A percentile compares a stretch with the other conserved stretches of the same genome.
Conservation (phyloP, 2,113 vertebrate genomes). For the Myodes glareolus region DNA sequence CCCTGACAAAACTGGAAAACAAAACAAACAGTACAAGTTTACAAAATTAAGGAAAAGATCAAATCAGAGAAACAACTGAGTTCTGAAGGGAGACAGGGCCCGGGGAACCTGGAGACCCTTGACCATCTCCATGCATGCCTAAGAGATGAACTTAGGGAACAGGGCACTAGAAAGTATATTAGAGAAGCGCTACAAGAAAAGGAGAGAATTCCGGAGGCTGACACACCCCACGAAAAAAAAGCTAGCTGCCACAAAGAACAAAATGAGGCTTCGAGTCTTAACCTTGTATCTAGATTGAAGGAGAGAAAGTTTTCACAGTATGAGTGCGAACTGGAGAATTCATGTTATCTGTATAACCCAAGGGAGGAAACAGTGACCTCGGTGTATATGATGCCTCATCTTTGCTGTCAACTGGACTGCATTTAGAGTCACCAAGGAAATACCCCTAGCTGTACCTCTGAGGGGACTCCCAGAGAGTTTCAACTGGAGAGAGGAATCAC, state of each 20-base stretch:
- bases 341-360: neutral
- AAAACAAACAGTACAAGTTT: neutral
- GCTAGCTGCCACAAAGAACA: neutral
- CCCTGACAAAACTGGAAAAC: neutral
- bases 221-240: neutral
- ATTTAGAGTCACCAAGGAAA: neutral
- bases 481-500: neutral
- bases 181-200: neutral
- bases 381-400: neutral
- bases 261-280: neutral
- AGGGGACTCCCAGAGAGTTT: neutral
- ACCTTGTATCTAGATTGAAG: neutral
- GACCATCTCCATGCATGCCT: neutral
- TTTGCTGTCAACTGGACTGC: neutral
- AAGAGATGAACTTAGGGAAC: neutral
- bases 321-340: neutral
- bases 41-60: slow-evolving; percentile 10
- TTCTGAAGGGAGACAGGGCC: neutral
- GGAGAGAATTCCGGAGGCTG: neutral
- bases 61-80: slow-evolving; percentile 10
- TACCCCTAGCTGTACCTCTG: neutral
- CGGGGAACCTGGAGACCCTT: neutral
- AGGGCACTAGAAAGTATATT: neutral
- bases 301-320: neutral
- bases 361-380: neutral